phyloP scores from a whole-genome alignment of 1,140 invertebrate species.

The Mactra quadrangularis region DNA sequence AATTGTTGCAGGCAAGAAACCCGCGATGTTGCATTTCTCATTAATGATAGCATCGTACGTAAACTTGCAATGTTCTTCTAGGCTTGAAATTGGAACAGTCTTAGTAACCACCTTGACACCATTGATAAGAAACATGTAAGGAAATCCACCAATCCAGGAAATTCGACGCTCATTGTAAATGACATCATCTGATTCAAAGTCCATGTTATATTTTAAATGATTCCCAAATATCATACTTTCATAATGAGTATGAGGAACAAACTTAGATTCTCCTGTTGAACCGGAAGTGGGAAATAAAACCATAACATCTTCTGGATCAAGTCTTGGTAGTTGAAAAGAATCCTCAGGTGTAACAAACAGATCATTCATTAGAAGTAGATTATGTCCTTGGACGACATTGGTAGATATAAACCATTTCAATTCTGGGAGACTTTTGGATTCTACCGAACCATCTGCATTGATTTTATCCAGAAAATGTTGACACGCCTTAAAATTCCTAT shows the following conservation, averaged over 20 bases:
- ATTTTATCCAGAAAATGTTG: neutral
- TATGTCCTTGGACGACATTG: neutral
- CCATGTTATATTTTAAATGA: slow-evolving; percentile 18
- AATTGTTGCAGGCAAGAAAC: slow-evolving; percentile 12
- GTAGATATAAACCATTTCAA: neutral
- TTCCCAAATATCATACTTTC: neutral
- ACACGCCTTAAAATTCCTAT: neutral
- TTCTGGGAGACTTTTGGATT: neutral
- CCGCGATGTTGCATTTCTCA: slow-evolving; percentile 19
- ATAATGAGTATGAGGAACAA: slow-evolving; percentile 15
- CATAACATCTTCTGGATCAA: slow-evolving; percentile 5
- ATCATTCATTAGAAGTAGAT: neutral
- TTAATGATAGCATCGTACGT: slow-evolving; percentile 1
- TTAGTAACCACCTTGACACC: slow-evolving; percentile 21
- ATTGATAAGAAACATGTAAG: slow-evolving; percentile 9
- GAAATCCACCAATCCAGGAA: slow-evolving; percentile 42
- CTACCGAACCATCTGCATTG: neutral
- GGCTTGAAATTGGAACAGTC: neutral
- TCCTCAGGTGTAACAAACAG: neutral
- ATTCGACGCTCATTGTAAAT: slow-evolving; percentile 18
- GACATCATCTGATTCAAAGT: neutral
- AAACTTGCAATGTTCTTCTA: slow-evolving; percentile 22
- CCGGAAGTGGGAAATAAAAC: slow-evolving; percentile 12
- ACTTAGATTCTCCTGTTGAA: slow-evolving; percentile 29
- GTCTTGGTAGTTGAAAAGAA: slow-evolving; percentile 1